Conservation (phyloP, 2,888 invertebrate genomes). For the Hypomecis atomaria region DNA sequence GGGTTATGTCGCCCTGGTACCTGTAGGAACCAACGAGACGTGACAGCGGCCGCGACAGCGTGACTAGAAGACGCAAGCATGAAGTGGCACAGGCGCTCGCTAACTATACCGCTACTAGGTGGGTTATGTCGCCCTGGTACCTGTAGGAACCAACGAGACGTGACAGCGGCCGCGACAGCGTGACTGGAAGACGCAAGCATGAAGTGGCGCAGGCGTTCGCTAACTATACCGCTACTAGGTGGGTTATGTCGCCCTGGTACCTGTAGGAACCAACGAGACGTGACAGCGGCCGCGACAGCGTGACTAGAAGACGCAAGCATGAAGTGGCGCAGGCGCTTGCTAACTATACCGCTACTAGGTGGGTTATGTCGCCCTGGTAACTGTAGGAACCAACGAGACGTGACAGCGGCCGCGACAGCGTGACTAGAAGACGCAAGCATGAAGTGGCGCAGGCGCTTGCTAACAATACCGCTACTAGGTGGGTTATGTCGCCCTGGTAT, state of each 20-base stretch:
- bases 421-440: neutral
- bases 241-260: neutral
- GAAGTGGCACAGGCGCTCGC: conserved; percentile 98
- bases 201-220: conserved; percentile 68
- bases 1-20: no score
- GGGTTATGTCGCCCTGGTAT: conserved; percentile 1
- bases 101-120: conserved; percentile 92
- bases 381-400: neutral
- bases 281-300: no score
- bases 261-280: no score
- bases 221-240: conserved; percentile 5
- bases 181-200: no score
- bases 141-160: conserved; percentile 35
- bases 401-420: no score
- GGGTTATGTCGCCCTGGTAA: conserved; percentile 15
- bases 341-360: conserved; percentile 93
- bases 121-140: neutral
- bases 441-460: conserved; percentile 97
- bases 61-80: neutral
- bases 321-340: conserved; percentile 89
- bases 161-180: no score
- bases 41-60: no score
- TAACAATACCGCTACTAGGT: conserved; percentile 92
- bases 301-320: no score
- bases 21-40: no score